A percentile compares a stretch with the other conserved stretches of the same genome.
These are phyloP conservation scores for Oxycera nigricornis DNA, from an alignment of 2,888 invertebrate species.

Conservation along the genomic window DNA sequence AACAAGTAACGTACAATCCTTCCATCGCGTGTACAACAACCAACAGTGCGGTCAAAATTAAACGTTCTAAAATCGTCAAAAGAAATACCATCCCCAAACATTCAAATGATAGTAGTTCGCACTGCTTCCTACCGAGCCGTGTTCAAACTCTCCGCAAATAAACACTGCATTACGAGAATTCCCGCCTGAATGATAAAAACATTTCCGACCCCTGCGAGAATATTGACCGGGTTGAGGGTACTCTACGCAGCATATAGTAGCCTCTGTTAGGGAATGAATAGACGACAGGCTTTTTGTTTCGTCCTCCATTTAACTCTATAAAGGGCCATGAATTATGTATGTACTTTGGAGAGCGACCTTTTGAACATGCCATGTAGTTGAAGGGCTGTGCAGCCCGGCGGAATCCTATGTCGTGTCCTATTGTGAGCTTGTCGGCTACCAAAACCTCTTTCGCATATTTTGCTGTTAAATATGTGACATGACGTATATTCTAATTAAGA, in stretches of 20 bases:
- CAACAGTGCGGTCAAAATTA: too few relatives aligned
- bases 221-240: not conserved
- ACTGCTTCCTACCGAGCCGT: not conserved
- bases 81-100: too few relatives aligned
- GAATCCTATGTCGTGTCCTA: not conserved
- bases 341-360: constrained; percentile 13
- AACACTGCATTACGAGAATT: constrained; percentile 1
- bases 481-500: constrained; percentile 47
- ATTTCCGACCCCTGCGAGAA: not conserved
- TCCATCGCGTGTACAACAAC: too few relatives aligned
- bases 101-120: not conserved
- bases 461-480: constrained; percentile 43
- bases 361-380: not conserved
- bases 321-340: constrained; percentile 37
- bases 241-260: not conserved
- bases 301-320: constrained; percentile 32
- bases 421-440: not conserved
- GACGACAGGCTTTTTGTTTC: constrained; percentile 37
- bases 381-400: constrained; percentile 1
- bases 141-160: not conserved
- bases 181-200: constrained; percentile 27
- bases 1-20: too few relatives aligned
- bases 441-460: constrained; percentile 11
- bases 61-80: too few relatives aligned
- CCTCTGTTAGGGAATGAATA: constrained; percentile 18